Evolutionary conservation across 1,140 invertebrate species (phyloP), one percentile per base, ranked within the genome.

Genomic region (Drosophila leontia): DNA sequence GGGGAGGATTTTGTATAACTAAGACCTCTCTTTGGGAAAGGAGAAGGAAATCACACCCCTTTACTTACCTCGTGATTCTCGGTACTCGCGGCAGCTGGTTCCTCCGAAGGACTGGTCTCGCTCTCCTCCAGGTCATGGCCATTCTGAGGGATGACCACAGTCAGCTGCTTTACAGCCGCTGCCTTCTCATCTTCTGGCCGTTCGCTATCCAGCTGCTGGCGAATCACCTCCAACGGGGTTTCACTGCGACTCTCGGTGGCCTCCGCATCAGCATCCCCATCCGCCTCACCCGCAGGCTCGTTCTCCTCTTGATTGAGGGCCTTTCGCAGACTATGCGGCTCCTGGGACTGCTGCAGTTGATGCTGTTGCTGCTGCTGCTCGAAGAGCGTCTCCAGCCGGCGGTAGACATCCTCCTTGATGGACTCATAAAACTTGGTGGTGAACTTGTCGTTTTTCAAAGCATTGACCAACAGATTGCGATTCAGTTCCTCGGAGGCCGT

Each of bases 341-440:
- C 75, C 19, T 78, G 75, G n/a, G 45, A 13, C 32, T 67, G 55
- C 39, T 64, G 72, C 1, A 70, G 45, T 2, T 78, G 61, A 34
- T 91, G 95, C 1, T 95, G 95, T 65, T 95, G 82, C 55, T 87
- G 84, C 23, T 88, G 95, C 90, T 96, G 96, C 2, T 95, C 95
- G 2, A 94, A 94, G 34, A 97, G 92, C 4, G 95, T 94, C n/a
- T 95, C 95, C 2, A 96, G 94, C 83, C 96, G 95, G 13, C 96
- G 95, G 81, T 95, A 96, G 4, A 96, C 94, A 88, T 95, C 95
- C 81, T 95, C 95, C 44, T 95, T 93, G 17, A 96, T 92, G 13
- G 95, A 94, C 71, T 95, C 95, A 87, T 95, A 95, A 29, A 95
- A 93, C 88, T 95, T 95, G 3, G 94, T 94, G 1, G 94, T 94